phyloP scores from a whole-genome alignment of 2,113 vertebrate species.

The Isichthys henryi region DNA sequence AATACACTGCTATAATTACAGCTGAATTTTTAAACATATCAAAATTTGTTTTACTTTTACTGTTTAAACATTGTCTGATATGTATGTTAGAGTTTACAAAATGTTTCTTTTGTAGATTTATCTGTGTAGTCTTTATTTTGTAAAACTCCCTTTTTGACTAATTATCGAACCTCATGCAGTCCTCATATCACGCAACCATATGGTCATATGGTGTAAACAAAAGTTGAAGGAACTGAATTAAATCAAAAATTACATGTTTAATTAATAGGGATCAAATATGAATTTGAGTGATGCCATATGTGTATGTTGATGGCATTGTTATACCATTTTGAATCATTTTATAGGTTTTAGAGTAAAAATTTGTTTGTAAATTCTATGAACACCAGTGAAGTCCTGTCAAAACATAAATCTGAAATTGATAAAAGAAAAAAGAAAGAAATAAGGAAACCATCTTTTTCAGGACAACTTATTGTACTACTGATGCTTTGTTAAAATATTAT shows the following conservation, averaged over 20 bases:
- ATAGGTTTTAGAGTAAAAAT: not conserved
- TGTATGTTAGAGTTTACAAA: not conserved
- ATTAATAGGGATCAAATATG: not conserved
- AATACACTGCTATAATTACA: not conserved
- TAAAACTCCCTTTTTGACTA: not conserved
- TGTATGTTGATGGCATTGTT: not conserved
- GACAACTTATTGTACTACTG: not conserved
- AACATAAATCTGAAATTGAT: not conserved
- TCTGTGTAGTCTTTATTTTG: not conserved
- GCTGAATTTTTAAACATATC: not conserved
- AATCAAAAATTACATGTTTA: not conserved
- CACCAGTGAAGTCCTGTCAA: not conserved
- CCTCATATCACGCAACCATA: not conserved
- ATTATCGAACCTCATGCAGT: not conserved
- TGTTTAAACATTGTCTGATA: not conserved
- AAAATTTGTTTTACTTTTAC: not conserved
- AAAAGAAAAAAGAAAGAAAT: not conserved
- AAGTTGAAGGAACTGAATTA: not conserved
- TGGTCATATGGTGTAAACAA: not conserved
- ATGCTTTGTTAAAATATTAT: not conserved
- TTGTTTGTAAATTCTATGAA: not conserved
- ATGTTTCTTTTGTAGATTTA: not conserved
- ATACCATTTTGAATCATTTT: not conserved
- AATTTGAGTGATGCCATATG: too few species aligned
- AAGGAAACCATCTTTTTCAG: not conserved